Base-by-base conservation (phyloP, 1,140 invertebrate species). In the Zaprionus capensis region DNA sequence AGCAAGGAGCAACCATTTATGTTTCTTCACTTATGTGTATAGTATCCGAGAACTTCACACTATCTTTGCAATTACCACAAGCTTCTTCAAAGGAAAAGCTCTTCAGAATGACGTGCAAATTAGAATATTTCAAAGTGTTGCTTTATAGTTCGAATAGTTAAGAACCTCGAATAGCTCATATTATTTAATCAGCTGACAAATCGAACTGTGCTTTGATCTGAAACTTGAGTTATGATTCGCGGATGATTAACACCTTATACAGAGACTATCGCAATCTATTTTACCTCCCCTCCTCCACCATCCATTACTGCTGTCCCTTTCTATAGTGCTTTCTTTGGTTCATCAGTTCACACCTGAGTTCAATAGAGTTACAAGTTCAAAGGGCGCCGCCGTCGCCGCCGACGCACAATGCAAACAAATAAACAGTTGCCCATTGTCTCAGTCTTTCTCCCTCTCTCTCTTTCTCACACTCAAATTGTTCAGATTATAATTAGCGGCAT, bases 241-340 rank as follows among this genome's bases (percentile, higher is more conserved):
- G 63, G 65, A 76, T 87, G 83, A 86, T 86, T 86, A 86, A 86
- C 79, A 82, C 80, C 55, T 71, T n/a, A 41, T 68, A 17, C 51
- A 17, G 17, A 6, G 15, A 6, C 38, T 41, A 38, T 38, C 20
- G 9, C 22, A 22, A 24, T 55, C 31, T 34, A 34, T 34, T 9
- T 34, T 5, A 15, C 15, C 24, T 5, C 20, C 17, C 17, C 44
- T n/a, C 15, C 51, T 14, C 51, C 22, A 24, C 22, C 26, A 0
- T 0, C 31, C n/a, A 46, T 2, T 46, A 20, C n/a, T 14, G 46
- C 53, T n/a, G 14, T 26, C 14, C 31, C 24, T 17, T 46, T 46
- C 41, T 17, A 17, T 3, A 17, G 41, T 20, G 26, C 26, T 55
- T 26, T 26, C 20, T 61, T 64, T n/a, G 76, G 86, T 77, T 31